Evolutionary conservation across 1,140 invertebrate species (phyloP).

Genomic region (Ooceraea biroi): DNA sequence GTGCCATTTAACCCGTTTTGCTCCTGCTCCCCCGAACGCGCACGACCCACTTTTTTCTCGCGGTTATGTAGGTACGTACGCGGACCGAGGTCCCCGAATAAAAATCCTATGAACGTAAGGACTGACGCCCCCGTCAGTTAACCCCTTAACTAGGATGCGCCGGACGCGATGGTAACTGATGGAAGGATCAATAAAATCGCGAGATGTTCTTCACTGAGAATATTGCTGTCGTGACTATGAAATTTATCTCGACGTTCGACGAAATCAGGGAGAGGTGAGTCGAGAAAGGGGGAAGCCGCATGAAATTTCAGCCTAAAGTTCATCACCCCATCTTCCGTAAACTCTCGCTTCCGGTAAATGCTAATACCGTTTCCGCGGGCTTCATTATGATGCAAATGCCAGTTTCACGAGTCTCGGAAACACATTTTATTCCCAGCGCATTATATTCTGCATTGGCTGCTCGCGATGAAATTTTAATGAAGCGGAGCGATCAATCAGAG

Average conservation of each 20-base stretch:
- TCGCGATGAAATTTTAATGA: slow-evolving; percentile 15
- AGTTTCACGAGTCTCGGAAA: slow-evolving; percentile 16
- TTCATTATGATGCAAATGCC: slow-evolving; percentile 57
- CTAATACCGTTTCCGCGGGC: slow-evolving; percentile 42
- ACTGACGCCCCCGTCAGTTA: too few relatives aligned
- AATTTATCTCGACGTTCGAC: slow-evolving; percentile 1
- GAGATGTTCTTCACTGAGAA: too few relatives aligned
- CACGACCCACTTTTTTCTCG: slow-evolving; percentile 48
- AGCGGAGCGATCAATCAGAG: neutral
- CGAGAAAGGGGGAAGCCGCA: neutral
- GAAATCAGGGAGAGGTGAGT: neutral
- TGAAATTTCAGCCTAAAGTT: slow-evolving; percentile 33
- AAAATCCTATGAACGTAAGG: slow-evolving; percentile 24
- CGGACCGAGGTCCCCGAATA: neutral
- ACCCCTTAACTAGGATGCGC: too few relatives aligned
- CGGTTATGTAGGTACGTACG: slow-evolving; percentile 15
- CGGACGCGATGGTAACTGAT: too few relatives aligned
- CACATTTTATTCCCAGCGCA: slow-evolving; percentile 9
- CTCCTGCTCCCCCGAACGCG: neutral
- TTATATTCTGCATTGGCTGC: slow-evolving; percentile 24
- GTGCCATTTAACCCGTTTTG: slow-evolving; percentile 39
- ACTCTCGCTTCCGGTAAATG: slow-evolving; percentile 51
- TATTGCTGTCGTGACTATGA: too few relatives aligned
- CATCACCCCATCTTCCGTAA: slow-evolving; percentile 28
- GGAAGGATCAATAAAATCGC: too few relatives aligned